phyloP scores from a whole-genome alignment of 1,140 invertebrate genomes.

The Drosophila takahashii region DNA sequence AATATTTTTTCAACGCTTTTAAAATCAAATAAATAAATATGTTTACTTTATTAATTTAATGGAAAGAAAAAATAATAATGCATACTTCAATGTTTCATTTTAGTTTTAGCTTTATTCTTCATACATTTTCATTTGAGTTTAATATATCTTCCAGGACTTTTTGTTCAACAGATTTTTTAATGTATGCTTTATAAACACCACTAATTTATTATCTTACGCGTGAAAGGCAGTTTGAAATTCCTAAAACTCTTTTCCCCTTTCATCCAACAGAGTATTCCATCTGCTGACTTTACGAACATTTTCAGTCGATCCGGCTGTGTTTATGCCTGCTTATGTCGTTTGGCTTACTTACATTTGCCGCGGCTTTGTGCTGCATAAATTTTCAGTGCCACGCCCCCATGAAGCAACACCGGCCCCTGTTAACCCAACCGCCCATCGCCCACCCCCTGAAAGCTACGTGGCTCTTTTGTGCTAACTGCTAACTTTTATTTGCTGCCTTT shows the following conservation, averaged over 20 bases:
- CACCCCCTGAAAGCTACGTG: conserved; percentile 31
- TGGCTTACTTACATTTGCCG: conserved; percentile 79
- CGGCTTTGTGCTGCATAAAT: conserved; percentile 80
- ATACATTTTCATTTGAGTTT: too few species aligned
- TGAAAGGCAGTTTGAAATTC: not conserved
- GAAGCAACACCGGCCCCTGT: not conserved
- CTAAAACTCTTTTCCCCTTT: not conserved
- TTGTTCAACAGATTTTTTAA: conserved; percentile 8
- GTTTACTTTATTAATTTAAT: too few species aligned
- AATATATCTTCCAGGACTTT: not conserved
- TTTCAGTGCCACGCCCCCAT: conserved; percentile 46
- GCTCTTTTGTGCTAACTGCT: conserved; percentile 73
- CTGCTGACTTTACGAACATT: conserved; percentile 1
- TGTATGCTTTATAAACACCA: not conserved
- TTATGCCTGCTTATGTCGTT: conserved; percentile 81
- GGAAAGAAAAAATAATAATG: too few species aligned
- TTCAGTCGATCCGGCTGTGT: conserved; percentile 45
- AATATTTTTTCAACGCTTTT: too few species aligned
- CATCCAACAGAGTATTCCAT: conserved; percentile 14
- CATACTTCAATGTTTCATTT: too few species aligned
- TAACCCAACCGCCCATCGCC: not conserved
- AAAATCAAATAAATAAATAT: too few species aligned
- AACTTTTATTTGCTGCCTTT: conserved; percentile 68
- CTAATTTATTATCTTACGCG: not conserved
- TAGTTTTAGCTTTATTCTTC: too few species aligned